phyloP scores from a whole-genome alignment of 2,113 vertebrate species.

The Coryphaenoides rupestris region DNA sequence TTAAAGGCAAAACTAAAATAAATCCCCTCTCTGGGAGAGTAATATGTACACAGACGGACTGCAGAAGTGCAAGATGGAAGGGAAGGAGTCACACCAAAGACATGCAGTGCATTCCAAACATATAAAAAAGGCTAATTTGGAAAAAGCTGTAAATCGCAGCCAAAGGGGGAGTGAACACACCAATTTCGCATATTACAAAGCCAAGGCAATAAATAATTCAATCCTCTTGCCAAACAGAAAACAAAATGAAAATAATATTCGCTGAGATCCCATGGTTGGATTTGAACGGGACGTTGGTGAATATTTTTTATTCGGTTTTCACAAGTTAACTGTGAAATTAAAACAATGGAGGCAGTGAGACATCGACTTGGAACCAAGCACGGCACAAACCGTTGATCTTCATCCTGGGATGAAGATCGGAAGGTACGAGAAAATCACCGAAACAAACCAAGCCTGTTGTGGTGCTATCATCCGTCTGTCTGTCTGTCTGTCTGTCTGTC shows the following conservation, averaged over 20 bases:
- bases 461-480: too few species aligned
- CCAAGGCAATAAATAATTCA: conserved; percentile 63
- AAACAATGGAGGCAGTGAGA: conserved; percentile 11
- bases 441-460: too few species aligned
- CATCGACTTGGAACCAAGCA: conserved; percentile 25
- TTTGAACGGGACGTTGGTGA: conserved; percentile 33
- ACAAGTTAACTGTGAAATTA: conserved; percentile 47
- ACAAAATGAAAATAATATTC: conserved; percentile 48
- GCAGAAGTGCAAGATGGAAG: neutral
- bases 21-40: neutral
- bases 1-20: neutral
- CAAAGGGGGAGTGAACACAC: conserved; percentile 34
- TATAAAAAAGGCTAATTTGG: neutral
- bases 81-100: neutral
- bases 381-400: conserved; percentile 11
- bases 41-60: neutral
- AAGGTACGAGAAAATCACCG: too few species aligned
- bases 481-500: too few species aligned
- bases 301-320: conserved; percentile 42
- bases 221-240: conserved; percentile 28
- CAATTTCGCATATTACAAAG: conserved; percentile 34
- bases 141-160: conserved; percentile 33
- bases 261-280: conserved; percentile 40
- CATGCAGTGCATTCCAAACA: neutral
- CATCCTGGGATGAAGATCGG: neutral